phyloP scores from a whole-genome alignment of 2,888 invertebrate species.

The Aelia acuminata region DNA sequence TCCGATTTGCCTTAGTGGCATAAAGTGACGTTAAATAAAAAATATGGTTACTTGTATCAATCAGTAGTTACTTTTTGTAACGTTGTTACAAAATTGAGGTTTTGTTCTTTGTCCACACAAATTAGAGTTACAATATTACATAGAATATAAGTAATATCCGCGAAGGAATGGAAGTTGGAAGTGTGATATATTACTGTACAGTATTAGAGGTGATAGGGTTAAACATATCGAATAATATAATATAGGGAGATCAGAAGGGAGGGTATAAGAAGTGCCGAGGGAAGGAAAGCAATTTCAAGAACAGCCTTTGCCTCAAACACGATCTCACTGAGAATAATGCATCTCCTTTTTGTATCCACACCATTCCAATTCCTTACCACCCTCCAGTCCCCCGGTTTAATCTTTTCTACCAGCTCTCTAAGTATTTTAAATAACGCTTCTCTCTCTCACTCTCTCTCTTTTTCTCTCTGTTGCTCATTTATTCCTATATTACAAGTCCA shows the following conservation, averaged over 20 bases:
- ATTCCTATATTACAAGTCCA: neutral
- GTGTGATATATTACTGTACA: neutral
- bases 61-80: too few species aligned
- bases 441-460: too few species aligned
- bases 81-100: too few species aligned
- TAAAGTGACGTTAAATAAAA: too few species aligned
- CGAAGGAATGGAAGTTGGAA: neutral
- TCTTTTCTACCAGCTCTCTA: conserved; percentile 12
- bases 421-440: conserved; percentile 26
- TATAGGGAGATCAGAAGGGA: neutral
- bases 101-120: too few species aligned
- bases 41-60: too few species aligned
- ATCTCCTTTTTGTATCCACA: conserved; percentile 13
- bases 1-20: too few species aligned
- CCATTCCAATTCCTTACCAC: neutral
- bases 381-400: neutral
- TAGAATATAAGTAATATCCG: too few species aligned
- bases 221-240: conserved; percentile 18
- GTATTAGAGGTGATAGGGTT: neutral
- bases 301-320: neutral
- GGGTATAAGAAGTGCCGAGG: neutral
- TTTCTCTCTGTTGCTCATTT: too few species aligned
- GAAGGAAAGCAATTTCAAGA: neutral
- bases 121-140: too few species aligned
- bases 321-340: neutral